Evolutionary conservation across 1,140 invertebrate genomes (phyloP).

Genomic region (Neodiprion pinetum): DNA sequence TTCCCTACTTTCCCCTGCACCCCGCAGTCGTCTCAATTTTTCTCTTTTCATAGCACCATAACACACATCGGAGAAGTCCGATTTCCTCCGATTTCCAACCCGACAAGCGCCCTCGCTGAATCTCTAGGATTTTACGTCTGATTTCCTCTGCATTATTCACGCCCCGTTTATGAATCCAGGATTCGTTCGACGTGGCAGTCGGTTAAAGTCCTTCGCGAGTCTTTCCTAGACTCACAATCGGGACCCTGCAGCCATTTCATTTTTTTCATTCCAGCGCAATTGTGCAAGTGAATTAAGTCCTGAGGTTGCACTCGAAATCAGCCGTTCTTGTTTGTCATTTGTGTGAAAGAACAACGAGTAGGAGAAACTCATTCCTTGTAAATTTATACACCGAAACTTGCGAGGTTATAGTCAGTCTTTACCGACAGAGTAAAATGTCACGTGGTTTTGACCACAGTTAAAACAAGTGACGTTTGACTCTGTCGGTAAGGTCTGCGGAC

Average conservation of each 20-base stretch:
- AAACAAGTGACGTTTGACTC: too few species aligned
- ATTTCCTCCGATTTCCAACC: neutral
- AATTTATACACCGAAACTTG: too few species aligned
- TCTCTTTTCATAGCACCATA: too few species aligned
- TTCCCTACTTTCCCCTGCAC: neutral
- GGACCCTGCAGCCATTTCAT: neutral
- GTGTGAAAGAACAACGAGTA: too few species aligned
- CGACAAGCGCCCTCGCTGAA: neutral
- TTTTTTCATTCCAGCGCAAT: neutral
- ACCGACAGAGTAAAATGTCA: too few species aligned
- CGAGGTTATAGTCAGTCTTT: too few species aligned
- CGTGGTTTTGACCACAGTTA: too few species aligned
- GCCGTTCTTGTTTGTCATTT: neutral
- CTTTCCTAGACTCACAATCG: neutral
- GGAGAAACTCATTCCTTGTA: neutral
- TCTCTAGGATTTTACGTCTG: conserved; percentile 25
- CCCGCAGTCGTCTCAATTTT: neutral
- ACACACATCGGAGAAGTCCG: neutral
- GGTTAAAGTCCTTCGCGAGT: conserved; percentile 19
- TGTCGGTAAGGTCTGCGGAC: too few species aligned
- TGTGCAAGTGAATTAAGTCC: neutral
- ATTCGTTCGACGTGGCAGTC: conserved; percentile 25
- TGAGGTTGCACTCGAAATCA: neutral
- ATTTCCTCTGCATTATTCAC: conserved; percentile 33
- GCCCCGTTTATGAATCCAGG: conserved; percentile 26